These are phyloP conservation scores for Spea bombifrons DNA, from an alignment of 2,113 vertebrate genomes.

Conservation along the genomic window DNA sequence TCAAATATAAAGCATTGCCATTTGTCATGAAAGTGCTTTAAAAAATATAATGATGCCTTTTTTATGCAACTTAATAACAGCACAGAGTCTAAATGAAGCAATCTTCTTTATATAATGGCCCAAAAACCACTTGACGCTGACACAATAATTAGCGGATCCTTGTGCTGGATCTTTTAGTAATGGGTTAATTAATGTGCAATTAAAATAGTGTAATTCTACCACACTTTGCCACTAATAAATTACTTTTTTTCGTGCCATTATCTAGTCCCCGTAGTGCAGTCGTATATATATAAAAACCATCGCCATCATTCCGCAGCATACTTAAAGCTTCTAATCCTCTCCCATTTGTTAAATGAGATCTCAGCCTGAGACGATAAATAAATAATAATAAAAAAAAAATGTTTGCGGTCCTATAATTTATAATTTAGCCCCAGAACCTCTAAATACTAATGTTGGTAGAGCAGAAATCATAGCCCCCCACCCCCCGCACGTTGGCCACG, in stretches of 20 bases:
- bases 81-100: background rate
- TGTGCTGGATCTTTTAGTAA: background rate
- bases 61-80: background rate
- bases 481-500: constrained; percentile 60
- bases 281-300: no score
- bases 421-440: constrained; percentile 59
- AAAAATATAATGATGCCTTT: constrained; percentile 8
- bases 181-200: background rate
- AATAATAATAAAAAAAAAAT: no score
- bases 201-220: background rate
- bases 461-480: constrained; percentile 63
- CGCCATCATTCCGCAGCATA: no score
- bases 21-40: constrained; percentile 36
- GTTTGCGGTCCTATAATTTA: no score
- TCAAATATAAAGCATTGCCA: constrained; percentile 23
- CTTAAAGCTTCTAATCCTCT: no score
- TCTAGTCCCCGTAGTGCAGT: no score
- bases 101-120: background rate
- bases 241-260: no score
- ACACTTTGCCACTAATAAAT: no score
- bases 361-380: no score
- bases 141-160: background rate
- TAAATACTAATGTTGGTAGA: constrained; percentile 55
- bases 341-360: no score
- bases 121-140: background rate